A percentile compares a stretch with the other conserved stretches of the same genome.
Conservation (phyloP, 2,797 vertebrate species). For the Molothrus ater region DNA sequence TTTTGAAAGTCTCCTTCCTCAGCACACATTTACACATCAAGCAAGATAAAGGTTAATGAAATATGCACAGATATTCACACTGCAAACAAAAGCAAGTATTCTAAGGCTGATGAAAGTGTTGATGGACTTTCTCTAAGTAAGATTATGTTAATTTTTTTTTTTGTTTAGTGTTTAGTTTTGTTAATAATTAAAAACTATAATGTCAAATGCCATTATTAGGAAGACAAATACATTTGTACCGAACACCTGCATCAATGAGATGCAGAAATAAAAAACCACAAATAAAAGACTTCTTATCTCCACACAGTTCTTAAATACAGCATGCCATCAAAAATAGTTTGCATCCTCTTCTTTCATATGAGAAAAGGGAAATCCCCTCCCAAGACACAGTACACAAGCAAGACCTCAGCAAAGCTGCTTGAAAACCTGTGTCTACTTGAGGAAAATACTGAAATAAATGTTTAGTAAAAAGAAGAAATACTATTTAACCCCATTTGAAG, state of each 20-base stretch:
- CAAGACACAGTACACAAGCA: neutral
- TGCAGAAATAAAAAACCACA: neutral
- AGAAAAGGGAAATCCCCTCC: neutral
- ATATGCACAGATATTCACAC: neutral
- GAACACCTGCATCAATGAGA: neutral
- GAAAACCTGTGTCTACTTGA: neutral
- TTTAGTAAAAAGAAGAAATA: neutral
- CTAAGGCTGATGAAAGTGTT: neutral
- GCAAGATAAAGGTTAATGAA: neutral
- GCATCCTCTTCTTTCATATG: neutral
- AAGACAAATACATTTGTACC: neutral
- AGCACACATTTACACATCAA: neutral
- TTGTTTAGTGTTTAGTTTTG: neutral
- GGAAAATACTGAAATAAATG: neutral
- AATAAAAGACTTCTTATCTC: neutral
- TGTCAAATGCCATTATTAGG: neutral
- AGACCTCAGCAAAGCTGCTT: neutral
- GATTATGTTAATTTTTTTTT: neutral
- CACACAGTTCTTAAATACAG: neutral
- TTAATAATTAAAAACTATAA: neutral
- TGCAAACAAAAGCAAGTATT: neutral
- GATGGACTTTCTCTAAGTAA: neutral
- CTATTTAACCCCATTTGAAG: neutral
- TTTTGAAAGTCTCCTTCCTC: neutral
- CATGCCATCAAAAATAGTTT: neutral